A percentile compares a stretch with the other conserved stretches of the same genome.
These are phyloP conservation scores for Phymanthus crucifer DNA, from an alignment of 92 coral and sea anemone species.

Conservation along the genomic window DNA sequence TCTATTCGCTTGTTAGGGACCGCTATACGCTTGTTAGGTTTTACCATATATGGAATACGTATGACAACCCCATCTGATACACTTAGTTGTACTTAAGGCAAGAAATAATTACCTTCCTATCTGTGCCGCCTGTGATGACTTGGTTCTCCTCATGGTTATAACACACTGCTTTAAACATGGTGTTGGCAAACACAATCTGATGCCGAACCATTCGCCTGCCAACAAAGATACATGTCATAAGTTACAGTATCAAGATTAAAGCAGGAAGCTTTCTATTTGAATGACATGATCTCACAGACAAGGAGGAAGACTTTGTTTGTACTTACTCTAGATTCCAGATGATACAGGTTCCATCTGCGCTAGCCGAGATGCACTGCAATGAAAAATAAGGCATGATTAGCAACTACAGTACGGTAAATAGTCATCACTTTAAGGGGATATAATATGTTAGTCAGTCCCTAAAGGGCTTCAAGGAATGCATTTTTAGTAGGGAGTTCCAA, in stretches of 20 bases:
- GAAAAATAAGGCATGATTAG: not conserved
- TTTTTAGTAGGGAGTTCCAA: no score
- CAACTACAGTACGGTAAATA: no score
- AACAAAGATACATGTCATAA: not conserved
- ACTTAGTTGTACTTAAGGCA: no score
- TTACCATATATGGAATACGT: no score
- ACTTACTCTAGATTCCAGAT: conserved; percentile 94
- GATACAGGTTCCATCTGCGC: conserved; percentile 95
- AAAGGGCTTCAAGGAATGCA: no score
- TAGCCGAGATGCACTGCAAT: conserved; percentile 89
- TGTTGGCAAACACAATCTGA: conserved; percentile 95
- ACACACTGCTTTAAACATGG: conserved; percentile 97
- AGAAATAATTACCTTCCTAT: conserved; percentile 70
- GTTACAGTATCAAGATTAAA: not conserved
- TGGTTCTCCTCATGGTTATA: conserved; percentile 82
- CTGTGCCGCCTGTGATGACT: conserved; percentile 95
- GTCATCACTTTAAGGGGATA: no score
- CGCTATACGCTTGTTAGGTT: no score
- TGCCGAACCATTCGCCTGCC: conserved; percentile 69
- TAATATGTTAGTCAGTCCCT: no score
- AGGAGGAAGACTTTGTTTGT: not conserved
- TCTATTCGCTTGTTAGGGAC: no score
- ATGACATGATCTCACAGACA: no score
- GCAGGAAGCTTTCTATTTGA: no score
- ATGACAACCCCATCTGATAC: no score